phyloP scores from a whole-genome alignment of 2,113 vertebrate species.

The Gavialis gangeticus region DNA sequence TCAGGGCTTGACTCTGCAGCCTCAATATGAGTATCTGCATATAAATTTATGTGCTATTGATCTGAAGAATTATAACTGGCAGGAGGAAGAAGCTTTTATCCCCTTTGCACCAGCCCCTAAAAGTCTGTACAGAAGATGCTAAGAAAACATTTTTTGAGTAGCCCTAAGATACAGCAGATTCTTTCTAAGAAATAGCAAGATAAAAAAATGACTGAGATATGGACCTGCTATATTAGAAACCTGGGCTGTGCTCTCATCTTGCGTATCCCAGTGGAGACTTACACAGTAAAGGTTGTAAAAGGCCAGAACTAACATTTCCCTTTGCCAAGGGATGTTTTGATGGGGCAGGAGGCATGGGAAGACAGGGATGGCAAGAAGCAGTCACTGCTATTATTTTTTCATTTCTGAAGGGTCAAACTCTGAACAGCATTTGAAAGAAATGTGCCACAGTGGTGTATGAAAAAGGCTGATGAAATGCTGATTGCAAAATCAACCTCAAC shows the following conservation, averaged over 20 bases:
- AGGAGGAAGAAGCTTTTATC: not conserved
- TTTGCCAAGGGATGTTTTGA: not conserved
- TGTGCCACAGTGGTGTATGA: not conserved
- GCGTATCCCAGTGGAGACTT: not conserved
- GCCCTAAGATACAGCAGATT: not conserved
- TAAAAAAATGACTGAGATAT: not conserved
- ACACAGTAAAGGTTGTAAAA: not conserved
- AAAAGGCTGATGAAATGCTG: accelerated
- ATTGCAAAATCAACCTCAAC: not conserved
- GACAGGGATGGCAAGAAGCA: not conserved
- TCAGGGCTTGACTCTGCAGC: not conserved
- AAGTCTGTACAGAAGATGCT: not conserved
- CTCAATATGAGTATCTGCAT: not conserved
- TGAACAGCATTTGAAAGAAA: not conserved
- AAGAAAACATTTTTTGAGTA: not conserved
- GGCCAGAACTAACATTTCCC: not conserved
- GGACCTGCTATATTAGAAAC: not conserved
- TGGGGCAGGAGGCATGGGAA: not conserved
- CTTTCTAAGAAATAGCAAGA: not conserved
- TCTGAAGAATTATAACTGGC: not conserved
- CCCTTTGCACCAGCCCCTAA: not conserved
- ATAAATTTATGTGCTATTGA: not conserved
- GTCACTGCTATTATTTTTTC: not conserved
- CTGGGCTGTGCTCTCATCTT: not conserved
- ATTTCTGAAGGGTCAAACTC: not conserved